Percentiles rank a stretch among this genome's conserved stretches.
phyloP scores from a whole-genome alignment of 2,113 vertebrate genomes.

The Oreochromis tanganicae region DNA sequence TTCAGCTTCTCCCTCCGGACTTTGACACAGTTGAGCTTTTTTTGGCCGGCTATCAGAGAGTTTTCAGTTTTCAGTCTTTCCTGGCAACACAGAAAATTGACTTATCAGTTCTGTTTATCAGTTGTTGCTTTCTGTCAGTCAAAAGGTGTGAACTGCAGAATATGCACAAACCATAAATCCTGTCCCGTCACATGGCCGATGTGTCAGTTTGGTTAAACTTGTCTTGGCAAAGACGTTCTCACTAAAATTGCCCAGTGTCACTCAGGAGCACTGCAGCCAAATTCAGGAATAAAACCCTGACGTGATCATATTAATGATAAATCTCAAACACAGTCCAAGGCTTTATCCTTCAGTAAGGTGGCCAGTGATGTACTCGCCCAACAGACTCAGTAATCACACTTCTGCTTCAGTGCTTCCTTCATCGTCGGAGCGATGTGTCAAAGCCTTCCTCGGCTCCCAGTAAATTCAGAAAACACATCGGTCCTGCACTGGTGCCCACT shows the following conservation, averaged over 20 bases:
- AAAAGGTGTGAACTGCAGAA: neutral
- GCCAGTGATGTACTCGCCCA: neutral
- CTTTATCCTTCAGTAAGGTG: neutral
- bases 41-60: neutral
- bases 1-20: neutral
- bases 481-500: neutral
- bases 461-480: neutral
- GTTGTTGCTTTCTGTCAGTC: neutral
- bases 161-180: fast-evolving
- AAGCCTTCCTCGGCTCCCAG: neutral
- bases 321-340: neutral
- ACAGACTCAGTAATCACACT: neutral
- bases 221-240: neutral
- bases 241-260: neutral
- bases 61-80: neutral
- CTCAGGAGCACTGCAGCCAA: neutral
- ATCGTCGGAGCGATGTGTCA: fast-evolving
- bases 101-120: neutral
- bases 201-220: neutral
- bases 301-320: fast-evolving
- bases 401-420: neutral
- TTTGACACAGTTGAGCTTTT: neutral
- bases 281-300: fast-evolving
- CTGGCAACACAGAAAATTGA: neutral
- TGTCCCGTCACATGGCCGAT: neutral